Evolutionary conservation across 2,797 vertebrate genomes (phyloP).

Genomic region (Poecilia gillii): DNA sequence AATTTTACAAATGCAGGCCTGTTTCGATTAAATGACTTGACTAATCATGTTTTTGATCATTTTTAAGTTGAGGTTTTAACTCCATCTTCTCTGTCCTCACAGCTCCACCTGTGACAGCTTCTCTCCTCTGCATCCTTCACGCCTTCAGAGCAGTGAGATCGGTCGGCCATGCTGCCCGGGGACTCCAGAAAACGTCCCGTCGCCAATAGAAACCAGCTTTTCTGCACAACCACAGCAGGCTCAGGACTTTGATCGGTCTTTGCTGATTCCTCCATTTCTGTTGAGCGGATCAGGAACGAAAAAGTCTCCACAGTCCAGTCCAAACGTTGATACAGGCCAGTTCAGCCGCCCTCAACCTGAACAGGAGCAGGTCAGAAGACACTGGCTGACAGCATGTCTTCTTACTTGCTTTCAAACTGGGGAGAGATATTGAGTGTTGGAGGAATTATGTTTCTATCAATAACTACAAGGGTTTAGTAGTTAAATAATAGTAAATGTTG

Average conservation of each 20-base stretch:
- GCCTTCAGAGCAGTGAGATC: not conserved
- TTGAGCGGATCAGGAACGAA: not conserved
- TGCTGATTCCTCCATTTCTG: not conserved
- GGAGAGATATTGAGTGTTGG: slow-evolving; percentile 24
- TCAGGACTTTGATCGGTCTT: not conserved
- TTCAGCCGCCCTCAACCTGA: not conserved
- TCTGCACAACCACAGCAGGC: not conserved
- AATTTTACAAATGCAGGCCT: not conserved
- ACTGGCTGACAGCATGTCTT: slow-evolving; percentile 52
- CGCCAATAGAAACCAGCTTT: slow-evolving; percentile 12
- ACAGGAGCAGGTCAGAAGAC: slow-evolving; percentile 16
- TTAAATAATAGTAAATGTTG: not conserved
- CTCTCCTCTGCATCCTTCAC: slow-evolving; percentile 22
- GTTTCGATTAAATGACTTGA: not conserved
- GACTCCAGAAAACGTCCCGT: slow-evolving; percentile 7
- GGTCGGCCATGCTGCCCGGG: not conserved
- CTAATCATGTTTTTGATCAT: not conserved
- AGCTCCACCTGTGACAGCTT: slow-evolving; percentile 42
- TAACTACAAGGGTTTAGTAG: not conserved
- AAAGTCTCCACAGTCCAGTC: not conserved
- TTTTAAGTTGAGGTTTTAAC: too few species aligned
- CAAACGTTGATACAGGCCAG: not conserved
- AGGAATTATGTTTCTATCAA: not conserved
- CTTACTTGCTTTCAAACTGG: slow-evolving; percentile 54
- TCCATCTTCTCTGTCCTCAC: not conserved